These are phyloP conservation scores for Hydropsyche tenuis DNA, from an alignment of 1,140 invertebrate genomes.

Conservation along the genomic window DNA sequence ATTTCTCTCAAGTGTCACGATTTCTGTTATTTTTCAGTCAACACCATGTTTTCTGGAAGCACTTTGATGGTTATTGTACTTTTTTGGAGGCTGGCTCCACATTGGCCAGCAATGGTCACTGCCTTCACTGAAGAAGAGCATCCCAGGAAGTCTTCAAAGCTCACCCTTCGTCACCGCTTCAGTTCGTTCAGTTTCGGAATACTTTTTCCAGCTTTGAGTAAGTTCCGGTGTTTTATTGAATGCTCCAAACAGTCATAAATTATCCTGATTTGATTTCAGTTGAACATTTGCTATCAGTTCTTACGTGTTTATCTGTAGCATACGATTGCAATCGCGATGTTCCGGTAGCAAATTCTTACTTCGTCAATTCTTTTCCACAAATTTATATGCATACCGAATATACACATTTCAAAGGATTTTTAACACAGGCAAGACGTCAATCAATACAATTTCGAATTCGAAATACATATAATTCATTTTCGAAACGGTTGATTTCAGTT, in stretches of 20 bases:
- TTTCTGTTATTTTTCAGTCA: constrained; percentile 32
- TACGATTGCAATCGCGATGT: constrained; percentile 19
- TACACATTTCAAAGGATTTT: constrained; percentile 56
- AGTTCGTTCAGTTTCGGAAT: constrained; percentile 34
- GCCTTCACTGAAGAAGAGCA: constrained; percentile 37
- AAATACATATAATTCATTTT: no score
- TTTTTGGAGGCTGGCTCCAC: constrained; percentile 43
- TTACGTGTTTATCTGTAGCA: constrained; percentile 17
- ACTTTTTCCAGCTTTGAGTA: constrained; percentile 42
- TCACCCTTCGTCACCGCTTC: constrained; percentile 23
- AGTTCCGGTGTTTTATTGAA: no score
- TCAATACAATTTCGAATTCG: no score
- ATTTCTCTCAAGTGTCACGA: no score
- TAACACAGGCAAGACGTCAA: constrained; percentile 51
- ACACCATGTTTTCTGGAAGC: constrained; percentile 42
- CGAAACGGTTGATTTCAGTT: constrained; percentile 36
- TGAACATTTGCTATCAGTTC: constrained; percentile 41
- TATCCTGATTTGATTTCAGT: constrained; percentile 22
- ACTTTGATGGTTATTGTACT: constrained; percentile 35
- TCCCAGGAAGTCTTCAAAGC: neutral
- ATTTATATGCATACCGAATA: constrained; percentile 55
- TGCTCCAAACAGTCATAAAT: no score
- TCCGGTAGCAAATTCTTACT: constrained; percentile 9
- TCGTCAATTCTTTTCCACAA: constrained; percentile 50
- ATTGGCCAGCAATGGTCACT: constrained; percentile 35